Conservation (phyloP, 2,797 vertebrate genomes). For the Coilia nasus region DNA sequence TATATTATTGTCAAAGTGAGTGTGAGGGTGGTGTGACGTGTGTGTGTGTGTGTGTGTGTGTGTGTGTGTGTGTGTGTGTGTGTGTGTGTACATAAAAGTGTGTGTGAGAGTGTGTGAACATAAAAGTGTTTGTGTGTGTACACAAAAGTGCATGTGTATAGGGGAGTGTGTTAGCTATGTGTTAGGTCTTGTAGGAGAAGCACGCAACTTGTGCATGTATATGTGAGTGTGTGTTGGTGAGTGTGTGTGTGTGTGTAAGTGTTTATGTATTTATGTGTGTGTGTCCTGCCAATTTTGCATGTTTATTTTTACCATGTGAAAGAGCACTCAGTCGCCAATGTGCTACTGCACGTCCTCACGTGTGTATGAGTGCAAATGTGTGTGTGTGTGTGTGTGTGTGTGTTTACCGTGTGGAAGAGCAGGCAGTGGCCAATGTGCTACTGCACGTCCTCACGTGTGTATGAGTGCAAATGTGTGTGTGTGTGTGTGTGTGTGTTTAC, state of each 20-base stretch:
- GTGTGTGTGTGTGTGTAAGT: not conserved
- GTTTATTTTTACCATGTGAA: conserved; percentile 79
- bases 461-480: too few relatives aligned
- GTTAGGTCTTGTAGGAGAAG: not conserved
- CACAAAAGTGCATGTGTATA: not conserved
- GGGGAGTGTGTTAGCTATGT: not conserved
- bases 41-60: not conserved
- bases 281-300: not conserved
- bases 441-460: too few relatives aligned
- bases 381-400: not conserved
- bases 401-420: not conserved
- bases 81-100: not conserved
- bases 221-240: not conserved
- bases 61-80: not conserved
- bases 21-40: not conserved
- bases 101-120: not conserved
- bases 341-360: conserved; percentile 94
- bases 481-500: conserved; percentile 45
- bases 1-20: too few relatives aligned
- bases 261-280: not conserved
- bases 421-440: too few relatives aligned
- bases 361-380: not conserved
- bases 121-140: not conserved
- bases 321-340: conserved; percentile 84
- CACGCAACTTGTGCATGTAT: not conserved